phyloP scores from a whole-genome alignment of 1,140 invertebrate species.

The Coptotermes formosanus region DNA sequence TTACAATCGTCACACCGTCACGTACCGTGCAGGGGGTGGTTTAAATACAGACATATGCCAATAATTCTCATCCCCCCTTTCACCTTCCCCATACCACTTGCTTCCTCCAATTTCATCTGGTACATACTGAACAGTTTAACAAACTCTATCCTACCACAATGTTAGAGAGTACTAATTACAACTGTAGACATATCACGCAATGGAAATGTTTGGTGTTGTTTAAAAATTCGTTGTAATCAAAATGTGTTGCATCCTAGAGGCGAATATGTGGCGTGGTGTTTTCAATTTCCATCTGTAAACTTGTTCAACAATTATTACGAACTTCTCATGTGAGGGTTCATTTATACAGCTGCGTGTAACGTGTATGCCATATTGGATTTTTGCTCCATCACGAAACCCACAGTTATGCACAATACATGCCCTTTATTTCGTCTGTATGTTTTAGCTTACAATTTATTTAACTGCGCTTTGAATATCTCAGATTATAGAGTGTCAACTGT shows the following conservation, averaged over 20 bases:
- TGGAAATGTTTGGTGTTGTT: background rate
- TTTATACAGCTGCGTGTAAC: background rate
- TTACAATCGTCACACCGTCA: background rate
- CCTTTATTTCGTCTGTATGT: too few species aligned
- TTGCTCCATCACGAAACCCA: too few species aligned
- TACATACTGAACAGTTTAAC: slow-evolving; percentile 1
- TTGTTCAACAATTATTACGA: slow-evolving; percentile 26
- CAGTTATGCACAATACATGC: too few species aligned
- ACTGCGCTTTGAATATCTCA: too few species aligned
- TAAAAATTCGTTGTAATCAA: slow-evolving; percentile 17
- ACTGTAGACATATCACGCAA: slow-evolving; percentile 14
- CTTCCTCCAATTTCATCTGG: too few species aligned
- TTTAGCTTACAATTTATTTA: too few species aligned
- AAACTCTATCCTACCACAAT: background rate
- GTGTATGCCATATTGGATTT: too few species aligned
- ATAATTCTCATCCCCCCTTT: background rate
- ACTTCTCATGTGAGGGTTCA: background rate
- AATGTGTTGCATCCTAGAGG: background rate
- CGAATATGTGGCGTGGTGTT: background rate
- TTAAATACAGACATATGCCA: background rate
- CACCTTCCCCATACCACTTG: too few species aligned
- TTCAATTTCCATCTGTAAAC: slow-evolving; percentile 25
- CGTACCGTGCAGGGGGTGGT: background rate
- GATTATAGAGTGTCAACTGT: too few species aligned
- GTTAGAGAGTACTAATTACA: background rate